Base-by-base conservation (phyloP, 2,113 vertebrate genomes). In the Choloepus hoffmanni region DNA sequence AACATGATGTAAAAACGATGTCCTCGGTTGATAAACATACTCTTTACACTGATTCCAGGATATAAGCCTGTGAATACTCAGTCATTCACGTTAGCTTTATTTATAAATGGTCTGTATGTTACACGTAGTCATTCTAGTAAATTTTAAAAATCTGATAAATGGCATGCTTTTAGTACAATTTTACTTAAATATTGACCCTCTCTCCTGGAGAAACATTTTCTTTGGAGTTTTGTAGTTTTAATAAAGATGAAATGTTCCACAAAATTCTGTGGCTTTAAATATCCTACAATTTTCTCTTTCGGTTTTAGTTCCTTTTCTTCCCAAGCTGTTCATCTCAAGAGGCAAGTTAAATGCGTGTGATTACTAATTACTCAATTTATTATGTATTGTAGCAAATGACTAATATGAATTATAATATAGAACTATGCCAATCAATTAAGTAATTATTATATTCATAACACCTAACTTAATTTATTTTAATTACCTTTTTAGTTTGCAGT, bases 281-380 rank as follows among this genome's bases (percentile, higher is more conserved):
- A 70, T 98, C 97, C 97, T 82, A 89, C 81, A 89, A 95, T 97
- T 98, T 98, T 98, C 97, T 98, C 70, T 98, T 98, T 99, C 97
- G 98, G 98, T 99, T 99, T 98, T 99, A 99, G 98, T 98, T 97
- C 98, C 98, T 98, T 99, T 99, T 97, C 98, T 98, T 98, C 99
- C 99, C 68, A 98, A 98, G 97, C 98, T 99, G 98, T 99, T 99
- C 99, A 98, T 98, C 97, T 99, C 99, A 98, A 99, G 99, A 99
- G 99, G 99, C 99, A 99, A 99, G 99, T 99, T 97, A 98, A 95
- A 93, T 97, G 86, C 97, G 85, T 97, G 50, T 98, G 95, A 97
- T 95, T 98, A 97, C 96, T 98, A 98, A 98, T 96, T 76, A 97
- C 11, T 97, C 86, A 92, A 76, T 91, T 97, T 96, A 92, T 63